Conservation (phyloP, 2,797 vertebrate genomes). For the Neostethus bicornis region DNA sequence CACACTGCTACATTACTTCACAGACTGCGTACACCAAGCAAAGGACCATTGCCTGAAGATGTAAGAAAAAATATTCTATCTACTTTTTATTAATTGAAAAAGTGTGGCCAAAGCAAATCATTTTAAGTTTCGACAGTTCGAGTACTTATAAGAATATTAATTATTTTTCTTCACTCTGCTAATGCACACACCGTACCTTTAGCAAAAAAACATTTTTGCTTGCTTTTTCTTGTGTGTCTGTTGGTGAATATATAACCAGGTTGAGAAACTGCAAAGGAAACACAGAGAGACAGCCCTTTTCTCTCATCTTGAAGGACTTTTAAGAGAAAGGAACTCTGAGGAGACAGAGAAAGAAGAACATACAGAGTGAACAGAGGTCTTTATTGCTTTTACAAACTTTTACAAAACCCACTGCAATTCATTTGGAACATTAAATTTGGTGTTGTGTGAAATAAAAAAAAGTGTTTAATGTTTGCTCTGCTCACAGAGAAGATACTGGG, state of each 20-base stretch:
- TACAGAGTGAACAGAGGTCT: constrained; percentile 6
- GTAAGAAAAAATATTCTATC: constrained; percentile 57
- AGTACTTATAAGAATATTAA: neutral
- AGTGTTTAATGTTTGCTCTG: no score
- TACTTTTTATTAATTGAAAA: neutral
- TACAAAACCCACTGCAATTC: neutral
- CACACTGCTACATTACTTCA: constrained; percentile 60
- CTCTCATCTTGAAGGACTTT: constrained; percentile 63
- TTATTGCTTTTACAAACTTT: neutral
- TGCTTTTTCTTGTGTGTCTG: constrained; percentile 11
- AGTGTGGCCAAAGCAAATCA: neutral
- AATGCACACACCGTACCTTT: neutral
- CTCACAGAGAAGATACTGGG: no score
- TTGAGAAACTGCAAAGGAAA: constrained; percentile 57
- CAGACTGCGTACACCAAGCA: constrained; percentile 52
- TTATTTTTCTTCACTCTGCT: neutral
- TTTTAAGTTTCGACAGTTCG: neutral
- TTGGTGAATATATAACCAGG: constrained; percentile 47
- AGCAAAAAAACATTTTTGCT: neutral
- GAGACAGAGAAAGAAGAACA: constrained; percentile 26
- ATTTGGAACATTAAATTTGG: no score
- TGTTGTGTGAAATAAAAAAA: no score
- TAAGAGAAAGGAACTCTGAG: constrained; percentile 58
- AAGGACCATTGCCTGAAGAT: constrained; percentile 64
- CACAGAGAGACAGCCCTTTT: constrained; percentile 63